Conservation (phyloP, 2,888 invertebrate species). For the Caenorhabditis panamensis region DNA sequence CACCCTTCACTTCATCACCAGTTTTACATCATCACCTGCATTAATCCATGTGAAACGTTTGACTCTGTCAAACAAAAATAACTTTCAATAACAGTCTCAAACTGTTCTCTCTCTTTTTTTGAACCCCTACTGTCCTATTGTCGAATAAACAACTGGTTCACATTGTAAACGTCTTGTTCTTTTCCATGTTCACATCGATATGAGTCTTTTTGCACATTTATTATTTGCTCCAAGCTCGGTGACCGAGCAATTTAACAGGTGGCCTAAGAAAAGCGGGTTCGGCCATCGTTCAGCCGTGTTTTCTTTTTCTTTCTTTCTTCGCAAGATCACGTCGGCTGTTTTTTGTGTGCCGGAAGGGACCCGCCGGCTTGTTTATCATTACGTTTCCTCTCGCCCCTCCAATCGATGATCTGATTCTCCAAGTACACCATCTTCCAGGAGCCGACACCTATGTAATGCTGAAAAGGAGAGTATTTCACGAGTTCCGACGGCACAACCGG, state of each 20-base stretch:
- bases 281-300: slow-evolving; percentile 7
- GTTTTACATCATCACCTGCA: not conserved
- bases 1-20: no score
- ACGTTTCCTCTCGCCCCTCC: not conserved
- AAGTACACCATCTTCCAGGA: slow-evolving; percentile 15
- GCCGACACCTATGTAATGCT: slow-evolving; percentile 59
- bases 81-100: not conserved
- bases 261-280: slow-evolving; percentile 1
- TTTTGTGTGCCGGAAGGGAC: slow-evolving; percentile 9
- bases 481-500: slow-evolving; percentile 58
- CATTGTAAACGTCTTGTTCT: not conserved
- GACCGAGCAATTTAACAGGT: not conserved
- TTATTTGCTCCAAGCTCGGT: not conserved
- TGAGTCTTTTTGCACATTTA: not conserved
- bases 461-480: slow-evolving; percentile 54
- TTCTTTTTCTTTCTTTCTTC: no score
- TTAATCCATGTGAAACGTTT: not conserved
- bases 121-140: no score
- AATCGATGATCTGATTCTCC: slow-evolving; percentile 16
- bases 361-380: slow-evolving; percentile 10
- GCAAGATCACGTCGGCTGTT: slow-evolving; percentile 42
- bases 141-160: not conserved
- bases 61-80: not conserved
- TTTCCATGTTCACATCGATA: not conserved
- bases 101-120: no score